These are phyloP conservation scores for Aphidius colemani DNA, from an alignment of 2,888 invertebrate species.

Conservation along the genomic window DNA sequence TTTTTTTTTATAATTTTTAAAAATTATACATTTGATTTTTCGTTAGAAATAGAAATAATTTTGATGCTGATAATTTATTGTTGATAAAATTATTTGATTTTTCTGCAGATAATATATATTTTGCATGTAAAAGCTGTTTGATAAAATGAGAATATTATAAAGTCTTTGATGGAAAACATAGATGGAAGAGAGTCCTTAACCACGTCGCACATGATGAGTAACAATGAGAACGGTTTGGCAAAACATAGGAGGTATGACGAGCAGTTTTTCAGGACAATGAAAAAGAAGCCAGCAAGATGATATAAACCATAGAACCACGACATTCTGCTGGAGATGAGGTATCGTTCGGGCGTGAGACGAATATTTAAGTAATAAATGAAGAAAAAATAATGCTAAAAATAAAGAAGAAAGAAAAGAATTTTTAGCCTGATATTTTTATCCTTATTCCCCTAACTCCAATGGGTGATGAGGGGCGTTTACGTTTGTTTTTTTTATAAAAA, in stretches of 20 bases:
- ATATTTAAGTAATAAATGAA: slow-evolving; percentile 31
- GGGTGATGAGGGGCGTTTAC: slow-evolving; percentile 3
- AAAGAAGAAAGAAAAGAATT: slow-evolving; percentile 25
- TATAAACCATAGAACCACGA: slow-evolving; percentile 20
- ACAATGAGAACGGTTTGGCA: slow-evolving; percentile 10
- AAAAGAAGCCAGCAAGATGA: slow-evolving; percentile 21
- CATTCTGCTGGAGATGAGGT: slow-evolving; percentile 33
- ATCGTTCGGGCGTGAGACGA: slow-evolving; percentile 38
- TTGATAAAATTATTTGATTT: neutral
- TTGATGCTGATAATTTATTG: neutral
- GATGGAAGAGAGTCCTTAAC: neutral
- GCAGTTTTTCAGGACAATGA: slow-evolving; percentile 24
- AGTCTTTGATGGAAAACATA: neutral
- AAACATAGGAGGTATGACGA: slow-evolving; percentile 27
- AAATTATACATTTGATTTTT: neutral
- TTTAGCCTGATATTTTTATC: slow-evolving; percentile 27
- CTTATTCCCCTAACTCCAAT: neutral
- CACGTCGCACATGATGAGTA: slow-evolving; percentile 8
- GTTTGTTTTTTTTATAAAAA: slow-evolving; percentile 4
- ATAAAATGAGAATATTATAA: neutral
- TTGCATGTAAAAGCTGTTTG: neutral
- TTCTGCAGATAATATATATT: slow-evolving; percentile 1
- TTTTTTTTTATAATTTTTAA: too few species aligned
- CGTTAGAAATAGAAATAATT: neutral
- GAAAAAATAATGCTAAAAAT: slow-evolving; percentile 13